Base-by-base conservation (phyloP, 2,113 vertebrate genomes). In the Spilogale gracilis region DNA sequence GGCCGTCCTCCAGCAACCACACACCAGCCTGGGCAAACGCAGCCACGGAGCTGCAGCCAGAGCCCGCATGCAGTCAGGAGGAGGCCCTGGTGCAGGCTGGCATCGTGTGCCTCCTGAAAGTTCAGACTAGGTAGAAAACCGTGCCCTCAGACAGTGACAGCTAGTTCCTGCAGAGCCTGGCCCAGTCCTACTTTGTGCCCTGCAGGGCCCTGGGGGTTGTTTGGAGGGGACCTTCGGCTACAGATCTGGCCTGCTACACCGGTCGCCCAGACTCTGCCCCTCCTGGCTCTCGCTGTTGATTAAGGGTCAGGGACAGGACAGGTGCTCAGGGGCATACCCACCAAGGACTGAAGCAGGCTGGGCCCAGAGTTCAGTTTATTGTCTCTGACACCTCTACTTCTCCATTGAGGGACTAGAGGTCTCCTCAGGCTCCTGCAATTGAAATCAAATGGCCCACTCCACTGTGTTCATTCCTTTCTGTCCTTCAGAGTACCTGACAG, bases 11-110 rank as follows among this genome's bases (percentile, higher is more conserved):
- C 48, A 73, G 0, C 5, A 65, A 0, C 76, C 94, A 73, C 0
- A 4, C 65, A 0, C 83, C 94, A 0, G 54, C 94, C 0, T 84
- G 23, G 3, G 12, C 79, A 89, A 45, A 95, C 96, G 0, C 98
- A 48, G 21, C 52, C 96, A 0, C 71, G 95, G 25, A 63, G 88
- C 30, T 96, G 98, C 48, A 99, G 97, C 94, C 99, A 98, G 71
- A 99, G 98, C 96, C 97, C 98, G 3, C 91, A 89, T 0, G 1
- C 32, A 2, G 18, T 3, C 48, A 98, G 91, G 97, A 98, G 95
- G 91, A 98, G 79, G 25, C 38, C 21, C 27, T 27, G 0, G 1
- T 3, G 0, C 97, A 97, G n/a, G 98, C 98, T 98, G 97, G 85
- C 27, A 97, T 96, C 0, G 82, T 89, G 0, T 93, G 98, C 5